Evolutionary conservation across 2,888 invertebrate genomes (phyloP).

Genomic region (Gordius sp.): DNA sequence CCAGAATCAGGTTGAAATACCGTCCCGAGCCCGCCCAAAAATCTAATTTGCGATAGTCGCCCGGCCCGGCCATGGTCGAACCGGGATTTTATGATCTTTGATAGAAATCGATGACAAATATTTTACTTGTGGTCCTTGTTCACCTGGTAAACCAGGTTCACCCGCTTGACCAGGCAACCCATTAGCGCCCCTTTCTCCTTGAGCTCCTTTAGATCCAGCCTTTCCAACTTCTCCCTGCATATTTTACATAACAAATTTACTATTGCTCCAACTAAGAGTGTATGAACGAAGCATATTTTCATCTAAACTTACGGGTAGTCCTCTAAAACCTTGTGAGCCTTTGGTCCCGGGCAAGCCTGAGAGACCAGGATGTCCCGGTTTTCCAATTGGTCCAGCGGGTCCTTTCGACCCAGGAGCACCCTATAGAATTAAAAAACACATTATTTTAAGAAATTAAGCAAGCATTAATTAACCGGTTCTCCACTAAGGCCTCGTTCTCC

Average conservation of each 20-base stretch:
- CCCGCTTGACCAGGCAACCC: neutral
- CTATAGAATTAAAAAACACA: neutral
- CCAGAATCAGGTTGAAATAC: too few species aligned
- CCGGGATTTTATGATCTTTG: too few species aligned
- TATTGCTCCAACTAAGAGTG: neutral
- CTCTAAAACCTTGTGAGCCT: slow-evolving; percentile 7
- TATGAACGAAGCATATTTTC: neutral
- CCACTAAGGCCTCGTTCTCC: neutral
- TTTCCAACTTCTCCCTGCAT: slow-evolving; percentile 9
- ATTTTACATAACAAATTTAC: neutral
- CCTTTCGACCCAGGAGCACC: slow-evolving; percentile 4
- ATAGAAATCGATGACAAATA: too few species aligned
- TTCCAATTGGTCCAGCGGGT: slow-evolving; percentile 12
- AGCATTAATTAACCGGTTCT: neutral
- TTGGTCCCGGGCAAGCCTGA: slow-evolving; percentile 4
- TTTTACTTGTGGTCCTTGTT: neutral
- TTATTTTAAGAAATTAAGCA: neutral
- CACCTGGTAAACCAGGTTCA: slow-evolving; percentile 15
- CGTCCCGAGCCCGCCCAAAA: too few species aligned
- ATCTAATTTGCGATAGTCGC: too few species aligned
- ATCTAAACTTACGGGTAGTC: neutral
- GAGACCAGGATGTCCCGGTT: neutral
- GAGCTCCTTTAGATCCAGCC: neutral
- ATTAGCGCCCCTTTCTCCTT: neutral
- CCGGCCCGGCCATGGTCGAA: too few species aligned